These are phyloP conservation scores for Corythornis vintsioides DNA, from an alignment of 2,113 vertebrate genomes.

Conservation along the genomic window DNA sequence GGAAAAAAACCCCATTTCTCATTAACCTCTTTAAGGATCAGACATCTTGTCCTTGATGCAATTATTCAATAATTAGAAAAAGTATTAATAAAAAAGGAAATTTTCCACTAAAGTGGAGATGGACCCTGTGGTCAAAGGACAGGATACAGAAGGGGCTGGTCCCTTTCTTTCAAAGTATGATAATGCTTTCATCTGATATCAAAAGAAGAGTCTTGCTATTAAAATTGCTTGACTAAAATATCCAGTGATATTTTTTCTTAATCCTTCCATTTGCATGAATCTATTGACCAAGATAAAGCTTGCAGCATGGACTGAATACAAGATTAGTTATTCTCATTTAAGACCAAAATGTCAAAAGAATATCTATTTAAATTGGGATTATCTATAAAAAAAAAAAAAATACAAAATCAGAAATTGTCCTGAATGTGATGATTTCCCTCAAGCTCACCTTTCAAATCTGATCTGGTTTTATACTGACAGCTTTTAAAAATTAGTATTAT, in stretches of 20 bases:
- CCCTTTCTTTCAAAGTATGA: neutral
- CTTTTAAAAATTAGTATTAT: neutral
- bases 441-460: neutral
- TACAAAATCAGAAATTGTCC: neutral
- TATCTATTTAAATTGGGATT: neutral
- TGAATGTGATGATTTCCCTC: neutral
- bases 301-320: neutral
- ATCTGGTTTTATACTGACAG: neutral
- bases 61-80: neutral
- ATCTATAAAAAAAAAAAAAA: neutral
- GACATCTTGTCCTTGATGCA: neutral
- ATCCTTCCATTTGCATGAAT: neutral
- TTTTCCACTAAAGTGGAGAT: neutral
- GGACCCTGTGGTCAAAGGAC: neutral
- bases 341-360: neutral
- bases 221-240: neutral
- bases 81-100: neutral
- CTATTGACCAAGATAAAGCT: neutral
- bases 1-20: neutral
- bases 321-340: neutral
- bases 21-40: neutral
- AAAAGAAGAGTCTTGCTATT: neutral
- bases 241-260: neutral
- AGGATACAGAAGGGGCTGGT: neutral
- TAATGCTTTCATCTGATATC: neutral